A percentile compares a stretch with the other conserved stretches of the same genome.
phyloP scores from a whole-genome alignment of 2,888 invertebrate species.

The Cremastinae sp. region DNA sequence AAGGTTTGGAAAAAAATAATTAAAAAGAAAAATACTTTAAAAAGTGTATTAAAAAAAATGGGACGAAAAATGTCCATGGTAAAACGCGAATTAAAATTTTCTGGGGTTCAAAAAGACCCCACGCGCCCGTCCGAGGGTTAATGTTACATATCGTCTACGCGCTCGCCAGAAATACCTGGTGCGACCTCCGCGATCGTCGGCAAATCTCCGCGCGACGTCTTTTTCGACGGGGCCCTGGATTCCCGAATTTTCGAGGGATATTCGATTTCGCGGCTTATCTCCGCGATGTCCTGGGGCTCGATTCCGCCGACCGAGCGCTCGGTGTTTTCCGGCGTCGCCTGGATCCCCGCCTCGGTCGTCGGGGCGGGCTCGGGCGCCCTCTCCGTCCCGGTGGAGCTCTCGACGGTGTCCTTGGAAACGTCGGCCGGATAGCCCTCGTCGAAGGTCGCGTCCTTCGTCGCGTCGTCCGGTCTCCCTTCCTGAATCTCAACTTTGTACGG shows the following conservation, averaged over 20 bases:
- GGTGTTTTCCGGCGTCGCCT: neutral
- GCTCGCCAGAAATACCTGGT: neutral
- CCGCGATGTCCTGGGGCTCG: neutral
- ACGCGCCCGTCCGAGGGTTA: too few species aligned
- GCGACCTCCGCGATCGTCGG: neutral
- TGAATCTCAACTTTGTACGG: neutral
- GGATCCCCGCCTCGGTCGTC: slow-evolving; percentile 21
- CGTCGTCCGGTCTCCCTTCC: slow-evolving; percentile 4
- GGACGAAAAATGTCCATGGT: too few species aligned
- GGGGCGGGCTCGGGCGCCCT: neutral
- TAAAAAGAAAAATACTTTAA: too few species aligned
- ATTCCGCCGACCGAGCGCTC: slow-evolving; percentile 8
- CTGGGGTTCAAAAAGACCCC: too few species aligned
- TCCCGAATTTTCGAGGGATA: neutral
- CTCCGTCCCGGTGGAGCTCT: slow-evolving; percentile 42
- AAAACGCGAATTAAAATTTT: too few species aligned
- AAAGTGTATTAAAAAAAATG: too few species aligned
- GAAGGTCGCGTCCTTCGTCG: slow-evolving; percentile 29
- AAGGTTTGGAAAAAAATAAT: too few species aligned
- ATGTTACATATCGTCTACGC: too few species aligned
- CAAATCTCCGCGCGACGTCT: neutral
- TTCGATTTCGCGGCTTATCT: slow-evolving; percentile 3
- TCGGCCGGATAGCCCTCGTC: slow-evolving; percentile 60
- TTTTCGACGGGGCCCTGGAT: too few species aligned
- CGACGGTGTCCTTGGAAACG: slow-evolving; percentile 62